Conservation (phyloP, 1,140 invertebrate genomes). For the Epicauta chinensis region DNA sequence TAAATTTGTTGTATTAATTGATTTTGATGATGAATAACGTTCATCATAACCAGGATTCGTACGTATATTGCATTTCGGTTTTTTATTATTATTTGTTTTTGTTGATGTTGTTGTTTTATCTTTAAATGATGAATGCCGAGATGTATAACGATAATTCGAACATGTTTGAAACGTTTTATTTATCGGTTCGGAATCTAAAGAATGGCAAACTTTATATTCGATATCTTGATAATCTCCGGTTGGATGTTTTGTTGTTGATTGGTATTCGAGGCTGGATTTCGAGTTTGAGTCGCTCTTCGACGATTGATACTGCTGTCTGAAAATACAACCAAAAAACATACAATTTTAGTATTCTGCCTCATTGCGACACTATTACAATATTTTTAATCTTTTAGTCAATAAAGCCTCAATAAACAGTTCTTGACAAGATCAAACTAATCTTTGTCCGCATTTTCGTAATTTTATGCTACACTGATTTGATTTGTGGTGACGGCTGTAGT, state of each 20-base stretch:
- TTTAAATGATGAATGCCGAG: conserved; percentile 36
- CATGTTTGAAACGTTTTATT: conserved; percentile 21
- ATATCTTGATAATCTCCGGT: conserved; percentile 35
- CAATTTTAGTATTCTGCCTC: too few species aligned
- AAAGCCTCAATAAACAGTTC: too few species aligned
- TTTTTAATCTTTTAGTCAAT: too few species aligned
- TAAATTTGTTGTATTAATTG: conserved; percentile 33
- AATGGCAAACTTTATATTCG: conserved; percentile 38
- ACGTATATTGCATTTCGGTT: conserved; percentile 33
- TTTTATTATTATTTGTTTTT: too few species aligned
- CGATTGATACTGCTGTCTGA: conserved; percentile 28
- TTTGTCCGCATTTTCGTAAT: too few species aligned
- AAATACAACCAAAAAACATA: too few species aligned
- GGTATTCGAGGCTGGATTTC: conserved; percentile 35
- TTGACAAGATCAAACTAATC: too few species aligned
- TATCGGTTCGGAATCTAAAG: conserved; percentile 36
- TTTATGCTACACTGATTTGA: too few species aligned
- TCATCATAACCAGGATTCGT: conserved; percentile 39
- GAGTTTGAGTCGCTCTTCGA: conserved; percentile 33
- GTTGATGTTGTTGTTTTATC: conserved; percentile 28
- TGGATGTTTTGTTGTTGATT: conserved; percentile 34
- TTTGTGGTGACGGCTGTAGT: too few species aligned
- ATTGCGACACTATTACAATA: too few species aligned
- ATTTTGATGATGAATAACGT: conserved; percentile 15
- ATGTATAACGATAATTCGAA: conserved; percentile 24